Percentiles rank a stretch among this genome's conserved stretches.
These are phyloP conservation scores for Pycnonotus jocosus DNA, from an alignment of 2,113 vertebrate genomes.

Conservation along the genomic window DNA sequence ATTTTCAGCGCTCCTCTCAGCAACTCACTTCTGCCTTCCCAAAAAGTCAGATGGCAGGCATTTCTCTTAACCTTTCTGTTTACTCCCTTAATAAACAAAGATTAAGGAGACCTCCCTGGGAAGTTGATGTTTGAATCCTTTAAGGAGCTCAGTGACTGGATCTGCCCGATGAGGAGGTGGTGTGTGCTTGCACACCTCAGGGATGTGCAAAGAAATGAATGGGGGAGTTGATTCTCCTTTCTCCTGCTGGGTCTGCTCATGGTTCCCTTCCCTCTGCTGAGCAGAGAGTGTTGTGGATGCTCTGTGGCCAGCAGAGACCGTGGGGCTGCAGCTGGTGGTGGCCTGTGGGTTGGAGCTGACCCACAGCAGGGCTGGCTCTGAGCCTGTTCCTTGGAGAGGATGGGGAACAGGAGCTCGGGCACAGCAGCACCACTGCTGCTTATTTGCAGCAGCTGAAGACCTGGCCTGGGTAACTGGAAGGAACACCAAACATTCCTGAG, in stretches of 20 bases:
- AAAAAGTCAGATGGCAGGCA: neutral
- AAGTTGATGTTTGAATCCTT: neutral
- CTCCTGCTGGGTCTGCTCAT: neutral
- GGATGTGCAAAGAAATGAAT: rapidly evolving
- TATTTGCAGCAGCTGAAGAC: neutral
- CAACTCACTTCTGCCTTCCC: neutral
- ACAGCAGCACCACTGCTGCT: neutral
- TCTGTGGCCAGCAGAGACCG: neutral
- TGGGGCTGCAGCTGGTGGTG: conserved; percentile 14
- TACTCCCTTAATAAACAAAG: neutral
- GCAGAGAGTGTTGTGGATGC: neutral
- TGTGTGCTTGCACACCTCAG: rapidly evolving
- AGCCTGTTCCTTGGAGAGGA: neutral
- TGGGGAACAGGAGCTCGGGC: neutral
- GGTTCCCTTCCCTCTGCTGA: neutral
- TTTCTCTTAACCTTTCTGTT: conserved; percentile 12
- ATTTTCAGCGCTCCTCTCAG: neutral
- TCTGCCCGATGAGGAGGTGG: rapidly evolving
- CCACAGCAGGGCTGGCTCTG: neutral
- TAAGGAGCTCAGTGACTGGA: neutral
- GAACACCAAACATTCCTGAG: neutral
- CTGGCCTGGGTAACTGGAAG: neutral
- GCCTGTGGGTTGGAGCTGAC: conserved; percentile 27
- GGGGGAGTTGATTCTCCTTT: neutral
- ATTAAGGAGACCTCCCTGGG: neutral